Base-by-base conservation (phyloP, 1,140 invertebrate genomes). In the Scaptomyza hsui region DNA sequence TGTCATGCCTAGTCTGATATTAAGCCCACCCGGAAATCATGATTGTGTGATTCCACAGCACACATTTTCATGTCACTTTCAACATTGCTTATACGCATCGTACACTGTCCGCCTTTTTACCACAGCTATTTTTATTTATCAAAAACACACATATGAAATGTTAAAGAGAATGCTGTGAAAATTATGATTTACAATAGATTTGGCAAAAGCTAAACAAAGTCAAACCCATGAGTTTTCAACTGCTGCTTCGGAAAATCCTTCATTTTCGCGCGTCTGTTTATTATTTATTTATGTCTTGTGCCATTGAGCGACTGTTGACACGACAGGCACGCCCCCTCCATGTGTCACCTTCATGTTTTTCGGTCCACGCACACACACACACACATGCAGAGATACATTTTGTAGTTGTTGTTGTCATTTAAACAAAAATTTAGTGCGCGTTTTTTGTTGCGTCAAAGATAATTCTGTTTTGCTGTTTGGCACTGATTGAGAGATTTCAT, bases 221-320 rank as follows among this genome's bases (percentile, higher is more conserved):
- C 21, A 41, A 52, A 24, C 15, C 10, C 56, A 15, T 42, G 55
- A 26, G 48, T 4, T 29, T 16, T 32, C n/a, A n/a, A 21, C 48
- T 51, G 26, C 48, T 35, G 13, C 48, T 10, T 29, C 26, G 12
- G 19, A 49, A 64, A 71, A 71, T 64, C 52, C 68, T 65, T 71
- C 68, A 71, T 37, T 65, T 42, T 60, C 9, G 13, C 65, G 26
- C 15, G 7, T 16, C 1, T 26, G 12, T 35, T 65, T 51, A 60
- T 45, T 85, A 57, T 68, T 72, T 88, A 86, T 86, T 86, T 81
- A 78, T 78, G 48, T 71, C 47, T 70, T 70, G 53, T 76, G 80
- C 67, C 80, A 80, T 68, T 85, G 80, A 85, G 56, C 60, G 82
- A 78, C 81, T 86, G 81, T 63, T 70, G 73, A 85, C 80, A 83